Conservation (phyloP, 2,113 vertebrate genomes). For the Nothoprocta pentlandii region DNA sequence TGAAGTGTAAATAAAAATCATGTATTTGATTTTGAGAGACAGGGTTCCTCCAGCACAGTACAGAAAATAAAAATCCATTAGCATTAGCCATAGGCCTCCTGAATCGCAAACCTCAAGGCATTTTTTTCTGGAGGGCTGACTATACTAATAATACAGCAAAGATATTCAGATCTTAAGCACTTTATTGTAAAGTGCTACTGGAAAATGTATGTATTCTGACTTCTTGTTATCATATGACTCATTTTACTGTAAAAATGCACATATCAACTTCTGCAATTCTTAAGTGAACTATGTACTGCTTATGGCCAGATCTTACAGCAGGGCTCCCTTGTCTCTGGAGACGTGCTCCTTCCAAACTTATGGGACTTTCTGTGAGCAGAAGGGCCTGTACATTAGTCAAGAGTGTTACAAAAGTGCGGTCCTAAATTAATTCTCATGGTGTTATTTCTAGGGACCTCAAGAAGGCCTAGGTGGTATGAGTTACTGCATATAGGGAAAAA, state of each 20-base stretch:
- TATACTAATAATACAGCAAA: fast-evolving
- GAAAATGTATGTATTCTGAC: background rate
- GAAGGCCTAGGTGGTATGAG: fast-evolving
- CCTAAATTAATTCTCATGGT: background rate
- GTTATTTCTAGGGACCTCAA: background rate
- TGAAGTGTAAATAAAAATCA: background rate
- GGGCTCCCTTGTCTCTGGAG: background rate
- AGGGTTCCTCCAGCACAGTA: background rate
- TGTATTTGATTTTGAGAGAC: background rate
- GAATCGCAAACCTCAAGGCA: background rate
- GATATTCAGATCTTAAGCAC: background rate
- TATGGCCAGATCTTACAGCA: background rate
- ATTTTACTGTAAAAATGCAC: background rate
- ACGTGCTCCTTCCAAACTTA: background rate
- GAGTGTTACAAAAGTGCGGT: background rate
- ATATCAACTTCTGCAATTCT: background rate
- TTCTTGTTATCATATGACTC: background rate
- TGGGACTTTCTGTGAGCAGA: background rate
- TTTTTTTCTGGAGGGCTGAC: slow-evolving; percentile 5
- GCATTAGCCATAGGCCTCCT: background rate
- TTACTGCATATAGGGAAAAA: fast-evolving
- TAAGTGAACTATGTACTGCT: background rate
- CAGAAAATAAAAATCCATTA: background rate
- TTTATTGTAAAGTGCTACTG: slow-evolving; percentile 48
- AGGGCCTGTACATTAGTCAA: background rate